Base-by-base conservation (phyloP, 2,113 vertebrate genomes). In the Crotalus horridus region DNA sequence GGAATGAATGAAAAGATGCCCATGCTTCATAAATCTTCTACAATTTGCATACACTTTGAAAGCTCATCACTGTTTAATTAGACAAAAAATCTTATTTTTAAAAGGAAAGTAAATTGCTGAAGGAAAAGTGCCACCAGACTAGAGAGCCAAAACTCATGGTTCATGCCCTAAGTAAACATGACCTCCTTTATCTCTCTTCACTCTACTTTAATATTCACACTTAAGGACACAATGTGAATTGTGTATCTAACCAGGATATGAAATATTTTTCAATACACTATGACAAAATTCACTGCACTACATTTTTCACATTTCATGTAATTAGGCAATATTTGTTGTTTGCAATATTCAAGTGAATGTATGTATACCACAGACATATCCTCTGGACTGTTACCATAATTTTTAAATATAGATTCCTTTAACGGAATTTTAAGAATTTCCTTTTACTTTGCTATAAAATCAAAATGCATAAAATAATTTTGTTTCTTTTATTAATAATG, bases 401-500 rank as follows among this genome's bases (percentile, higher is more conserved):
- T 88, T 93, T 94, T 69, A 92, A 91, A 95, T 92, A 89, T 12
- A 69, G 88, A 92, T 93, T 87, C 0, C 87, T 94, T 85, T 90
- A 61, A 51, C 39, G 39, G 39, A 39, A 39, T 39, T 39, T 39
- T 39, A 39, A 39, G 39, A 39, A 39, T 39, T 93, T 87, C 0
- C 87, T 94, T 85, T 90, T 53, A 51, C 89, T 58, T 91, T 91
- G 89, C 88, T 93, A 54, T 90, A 88, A 94, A 96, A 91, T 92
- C 48, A 48, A 95, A 94, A 94, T 33, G 54, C 43, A 93, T 10
- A 4, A 21, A 89, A 95, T 81, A 94, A 26, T 91, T 87, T 88
- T 87, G 94, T 46, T 92, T 96, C 88, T 89, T 53, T 59, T 74
- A 93, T 95, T 92, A 64, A 0, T 95, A 88, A 94, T 88, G 46